These are phyloP conservation scores for Myiotriccus ornatus DNA, from an alignment of 2,797 vertebrate species.

Conservation along the genomic window DNA sequence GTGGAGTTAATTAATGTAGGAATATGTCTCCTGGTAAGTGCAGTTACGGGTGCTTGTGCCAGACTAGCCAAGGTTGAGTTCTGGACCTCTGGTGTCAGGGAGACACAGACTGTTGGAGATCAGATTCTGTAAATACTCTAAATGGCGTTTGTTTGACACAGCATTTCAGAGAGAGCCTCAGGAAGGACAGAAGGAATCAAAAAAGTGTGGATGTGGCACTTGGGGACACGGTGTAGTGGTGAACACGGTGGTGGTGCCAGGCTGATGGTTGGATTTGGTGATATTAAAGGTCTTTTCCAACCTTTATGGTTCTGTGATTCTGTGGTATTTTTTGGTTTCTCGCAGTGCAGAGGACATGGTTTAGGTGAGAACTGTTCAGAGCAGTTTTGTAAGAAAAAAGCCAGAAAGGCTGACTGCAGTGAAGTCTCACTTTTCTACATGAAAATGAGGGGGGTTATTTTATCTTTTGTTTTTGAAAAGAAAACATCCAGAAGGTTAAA, in stretches of 20 bases:
- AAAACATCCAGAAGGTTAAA: not conserved
- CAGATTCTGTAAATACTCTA: too few relatives aligned
- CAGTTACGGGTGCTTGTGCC: not conserved
- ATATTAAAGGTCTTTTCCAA: not conserved
- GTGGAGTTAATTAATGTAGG: not conserved
- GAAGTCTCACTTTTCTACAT: not conserved
- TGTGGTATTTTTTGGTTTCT: not conserved
- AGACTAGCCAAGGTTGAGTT: accelerated
- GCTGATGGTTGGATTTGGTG: not conserved
- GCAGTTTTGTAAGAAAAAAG: not conserved
- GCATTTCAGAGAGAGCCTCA: not conserved
- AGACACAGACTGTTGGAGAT: not conserved
- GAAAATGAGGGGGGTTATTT: not conserved
- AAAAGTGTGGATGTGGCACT: not conserved
- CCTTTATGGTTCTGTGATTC: not conserved
- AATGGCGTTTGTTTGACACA: not conserved
- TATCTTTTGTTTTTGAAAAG: not conserved
- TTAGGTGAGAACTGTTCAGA: not conserved
- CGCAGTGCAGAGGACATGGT: not conserved
- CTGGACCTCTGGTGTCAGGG: not conserved
- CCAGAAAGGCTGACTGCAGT: not conserved
- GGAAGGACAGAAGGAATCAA: not conserved
- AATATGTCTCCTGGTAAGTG: not conserved
- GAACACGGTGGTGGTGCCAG: not conserved
- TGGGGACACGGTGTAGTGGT: not conserved